Evolutionary conservation across 2,113 vertebrate genomes (phyloP).

Genomic region (Rattus rattus): DNA sequence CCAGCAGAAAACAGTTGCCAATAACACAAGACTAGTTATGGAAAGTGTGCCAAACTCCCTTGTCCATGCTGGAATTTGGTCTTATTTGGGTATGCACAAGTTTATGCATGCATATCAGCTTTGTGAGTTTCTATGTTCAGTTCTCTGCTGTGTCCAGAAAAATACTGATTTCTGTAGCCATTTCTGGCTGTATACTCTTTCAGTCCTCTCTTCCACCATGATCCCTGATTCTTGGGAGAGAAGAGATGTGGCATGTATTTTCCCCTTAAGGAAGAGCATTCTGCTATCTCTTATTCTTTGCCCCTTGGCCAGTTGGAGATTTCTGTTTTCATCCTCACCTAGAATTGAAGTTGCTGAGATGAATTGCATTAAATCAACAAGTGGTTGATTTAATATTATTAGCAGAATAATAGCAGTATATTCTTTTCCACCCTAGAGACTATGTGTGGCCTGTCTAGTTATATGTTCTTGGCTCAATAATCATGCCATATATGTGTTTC

Average conservation of each 20-base stretch:
- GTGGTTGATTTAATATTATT: background rate
- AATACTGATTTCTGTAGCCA: too few relatives aligned
- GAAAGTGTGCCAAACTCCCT: too few relatives aligned
- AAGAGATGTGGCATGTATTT: background rate
- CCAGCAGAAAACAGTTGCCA: too few relatives aligned
- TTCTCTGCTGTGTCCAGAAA: too few relatives aligned
- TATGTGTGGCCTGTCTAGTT: background rate
- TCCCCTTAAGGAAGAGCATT: background rate
- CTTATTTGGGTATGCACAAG: too few relatives aligned
- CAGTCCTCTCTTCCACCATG: too few relatives aligned
- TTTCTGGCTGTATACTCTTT: too few relatives aligned
- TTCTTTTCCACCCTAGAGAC: background rate
- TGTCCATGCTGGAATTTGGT: too few relatives aligned
- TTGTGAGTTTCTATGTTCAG: too few relatives aligned
- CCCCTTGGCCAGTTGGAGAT: background rate
- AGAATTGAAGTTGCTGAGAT: background rate
- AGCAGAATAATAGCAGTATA: background rate
- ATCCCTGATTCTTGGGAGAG: background rate
- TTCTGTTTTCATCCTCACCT: background rate
- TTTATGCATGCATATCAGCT: too few relatives aligned
- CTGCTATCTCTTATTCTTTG: background rate
- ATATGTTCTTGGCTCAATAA: background rate
- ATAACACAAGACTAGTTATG: too few relatives aligned
- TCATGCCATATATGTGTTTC: background rate
- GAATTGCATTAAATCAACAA: background rate